Percentiles rank a stretch among this genome's conserved stretches.
phyloP scores from a whole-genome alignment of 1,140 invertebrate species.

The Drosophila pruinosa region DNA sequence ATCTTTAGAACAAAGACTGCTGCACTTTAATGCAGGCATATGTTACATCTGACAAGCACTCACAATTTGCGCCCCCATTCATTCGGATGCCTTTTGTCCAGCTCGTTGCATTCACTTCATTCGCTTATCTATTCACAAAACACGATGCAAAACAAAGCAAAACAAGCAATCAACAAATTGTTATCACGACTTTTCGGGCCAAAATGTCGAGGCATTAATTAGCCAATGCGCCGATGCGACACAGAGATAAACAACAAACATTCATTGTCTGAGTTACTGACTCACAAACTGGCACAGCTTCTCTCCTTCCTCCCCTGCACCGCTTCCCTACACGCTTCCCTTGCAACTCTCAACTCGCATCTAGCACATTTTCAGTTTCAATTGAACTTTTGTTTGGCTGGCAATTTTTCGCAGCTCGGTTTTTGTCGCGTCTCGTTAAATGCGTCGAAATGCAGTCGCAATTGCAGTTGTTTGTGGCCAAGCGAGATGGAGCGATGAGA shows the following conservation, averaged over 20 bases:
- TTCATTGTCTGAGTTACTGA: constrained; percentile 34
- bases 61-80: not conserved
- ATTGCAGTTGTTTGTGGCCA: constrained; percentile 14
- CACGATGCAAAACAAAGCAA: constrained; percentile 15
- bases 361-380: constrained; percentile 43
- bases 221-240: constrained; percentile 35
- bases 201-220: constrained; percentile 44
- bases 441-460: constrained; percentile 40
- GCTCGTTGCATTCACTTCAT: not conserved
- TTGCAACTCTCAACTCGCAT: not conserved
- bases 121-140: constrained; percentile 10
- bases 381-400: constrained; percentile 49
- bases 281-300: not conserved
- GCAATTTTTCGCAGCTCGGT: constrained; percentile 44
- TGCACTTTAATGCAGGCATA: not conserved
- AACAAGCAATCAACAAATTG: constrained; percentile 39
- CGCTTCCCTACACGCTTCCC: not conserved
- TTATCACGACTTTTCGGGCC: constrained; percentile 23
- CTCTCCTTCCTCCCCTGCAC: not conserved
- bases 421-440: constrained; percentile 50
- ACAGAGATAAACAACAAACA: constrained; percentile 41
- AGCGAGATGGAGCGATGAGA: too few relatives aligned
- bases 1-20: not conserved
- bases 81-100: not conserved
- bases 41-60: not conserved